Evolutionary conservation across 1,140 invertebrate species (phyloP), one percentile per base, ranked within the genome.

Genomic region (Ceratina calcarata): DNA sequence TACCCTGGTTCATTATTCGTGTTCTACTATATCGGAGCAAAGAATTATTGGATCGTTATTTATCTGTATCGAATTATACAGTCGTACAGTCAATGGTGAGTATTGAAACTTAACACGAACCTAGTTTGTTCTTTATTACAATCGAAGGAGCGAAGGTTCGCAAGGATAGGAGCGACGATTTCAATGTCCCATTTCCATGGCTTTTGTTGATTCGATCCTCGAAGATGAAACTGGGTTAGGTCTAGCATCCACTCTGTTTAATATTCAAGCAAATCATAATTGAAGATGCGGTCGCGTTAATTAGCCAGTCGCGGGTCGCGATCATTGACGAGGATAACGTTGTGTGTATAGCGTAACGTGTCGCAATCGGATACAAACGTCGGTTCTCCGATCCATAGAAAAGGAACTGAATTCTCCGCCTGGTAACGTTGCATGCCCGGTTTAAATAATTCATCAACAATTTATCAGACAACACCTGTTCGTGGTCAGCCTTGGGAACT

Each of bases 391-490:
- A 57, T 58, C 13, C 2, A 0, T 45, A 45, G 37, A 45, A 45
- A 45, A 45, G 37, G 7, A 45, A 45, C 10, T 45, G 2, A 10
- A 0, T 45, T 10, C 37, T 45, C 55, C 4, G 6, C 3, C 55
- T 13, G 16, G 37, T 20, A 57, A 68, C 22, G 55, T 55, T 66
- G 49, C 8, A 55, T 27, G 57, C 15, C 2, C n/a, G 4, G 18
- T n/a, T 20, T 69, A 69, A 69, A 77, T 77, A 69, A 77, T 77
- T 77, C 74, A 61, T 7, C 18, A 3, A 61, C 65, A 32, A 77
- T 77, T 77, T 77, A 77, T 77, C 65, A 77, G 27, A 37, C 6
- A 61, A 60, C 66, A 51, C 65, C 37, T 61, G 74, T 13, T 69
- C 22, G 53, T 65, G 3, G 73, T 49, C 55, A 69, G 57, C 55